Evolutionary conservation across 2,113 vertebrate species (phyloP), one percentile per base, ranked within the genome.

Genomic region (Arenaria interpres): DNA sequence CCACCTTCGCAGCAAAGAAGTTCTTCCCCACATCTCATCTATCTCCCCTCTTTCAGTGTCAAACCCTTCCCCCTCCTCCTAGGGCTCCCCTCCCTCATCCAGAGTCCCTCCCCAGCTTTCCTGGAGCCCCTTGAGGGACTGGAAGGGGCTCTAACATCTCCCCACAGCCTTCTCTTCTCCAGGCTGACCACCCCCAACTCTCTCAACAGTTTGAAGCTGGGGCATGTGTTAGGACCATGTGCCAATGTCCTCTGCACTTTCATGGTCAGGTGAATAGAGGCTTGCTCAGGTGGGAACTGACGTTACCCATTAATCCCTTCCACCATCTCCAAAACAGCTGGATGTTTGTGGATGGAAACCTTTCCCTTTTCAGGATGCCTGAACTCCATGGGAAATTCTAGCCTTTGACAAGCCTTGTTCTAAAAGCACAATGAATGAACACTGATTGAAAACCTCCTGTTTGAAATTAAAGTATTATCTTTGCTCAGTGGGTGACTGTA

Each of bases 181-280:
- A 22, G 28, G 39, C 39, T 32, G 39, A 66, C 10, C 27, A 7
- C 13, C 39, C 28, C 27, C 39, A 43, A 21, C 18, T 32, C 63
- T 64, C 39, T 19, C 12, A 5, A 32, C 35, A 63, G 12, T 30
- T 35, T 15, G 35, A 60, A 80, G 54, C 3, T 1, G 27, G 17
- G 27, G 6, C 0, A 3, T 15, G 22, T 39, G 25, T 41, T 77
- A n/a, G n/a, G 54, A 83, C 4, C 2, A 3, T 0, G 9, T 30
- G 27, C 16, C 41, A 46, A 63, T 14, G 22, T 50, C n/a, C n/a
- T 69, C 50, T 51, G 25, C 2, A 1, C 9, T 64, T 67, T 23
- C 32, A 25, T 25, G 48, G 43, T 16, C 25, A 46, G 23, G 24
- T n/a, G 43, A 54, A 27, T 6, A 56, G 35, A 68, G 17, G 7